A percentile compares a stretch with the other conserved stretches of the same genome.
Conservation (phyloP, 2,113 vertebrate genomes). For the Neodontobutis hainanensis region DNA sequence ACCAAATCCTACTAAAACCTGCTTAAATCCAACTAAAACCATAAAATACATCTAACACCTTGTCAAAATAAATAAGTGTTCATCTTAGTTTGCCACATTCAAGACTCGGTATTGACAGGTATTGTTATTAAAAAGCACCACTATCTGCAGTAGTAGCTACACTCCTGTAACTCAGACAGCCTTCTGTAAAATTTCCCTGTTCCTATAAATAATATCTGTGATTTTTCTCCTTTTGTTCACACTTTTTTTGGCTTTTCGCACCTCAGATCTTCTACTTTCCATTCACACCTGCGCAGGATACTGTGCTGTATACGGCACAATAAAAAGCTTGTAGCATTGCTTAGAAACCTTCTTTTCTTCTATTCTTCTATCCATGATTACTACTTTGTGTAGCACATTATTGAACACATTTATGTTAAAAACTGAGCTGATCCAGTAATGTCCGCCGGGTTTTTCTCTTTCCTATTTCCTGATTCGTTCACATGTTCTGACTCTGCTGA, state of each 20-base stretch:
- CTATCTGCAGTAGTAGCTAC: too few relatives aligned
- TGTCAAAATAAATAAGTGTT: too few relatives aligned
- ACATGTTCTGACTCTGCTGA: not conserved
- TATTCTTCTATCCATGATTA: not conserved
- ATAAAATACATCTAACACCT: too few relatives aligned
- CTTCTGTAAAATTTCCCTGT: not conserved
- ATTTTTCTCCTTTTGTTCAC: not conserved
- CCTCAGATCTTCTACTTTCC: not conserved
- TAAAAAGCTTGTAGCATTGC: not conserved
- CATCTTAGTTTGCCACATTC: too few relatives aligned
- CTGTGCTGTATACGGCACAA: not conserved
- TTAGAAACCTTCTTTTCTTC: not conserved
- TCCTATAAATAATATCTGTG: not conserved
- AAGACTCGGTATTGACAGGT: too few relatives aligned
- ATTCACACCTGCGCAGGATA: not conserved
- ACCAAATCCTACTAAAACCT: too few relatives aligned
- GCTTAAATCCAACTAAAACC: too few relatives aligned
- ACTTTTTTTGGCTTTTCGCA: not conserved
- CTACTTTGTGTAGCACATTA: not conserved
- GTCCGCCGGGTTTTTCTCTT: not conserved
- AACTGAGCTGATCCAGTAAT: not conserved
- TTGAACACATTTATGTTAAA: not conserved
- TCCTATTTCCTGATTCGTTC: slow-evolving; percentile 1
- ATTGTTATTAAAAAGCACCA: too few relatives aligned
- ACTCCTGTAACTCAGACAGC: not conserved